These are phyloP conservation scores for Atractosteus spatula DNA, from an alignment of 2,113 vertebrate species.

Conservation along the genomic window DNA sequence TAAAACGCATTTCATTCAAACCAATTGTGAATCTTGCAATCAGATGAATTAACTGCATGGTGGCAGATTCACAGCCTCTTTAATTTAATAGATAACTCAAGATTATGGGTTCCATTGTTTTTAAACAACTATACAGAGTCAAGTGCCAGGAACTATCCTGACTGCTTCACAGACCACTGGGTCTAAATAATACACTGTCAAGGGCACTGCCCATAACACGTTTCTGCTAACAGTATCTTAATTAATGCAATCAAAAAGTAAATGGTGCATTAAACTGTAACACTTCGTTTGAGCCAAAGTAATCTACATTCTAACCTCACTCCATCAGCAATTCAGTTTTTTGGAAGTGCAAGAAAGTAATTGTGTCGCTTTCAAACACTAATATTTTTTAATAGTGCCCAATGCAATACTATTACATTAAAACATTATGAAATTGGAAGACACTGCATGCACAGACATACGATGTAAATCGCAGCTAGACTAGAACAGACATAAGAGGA, in stretches of 20 bases:
- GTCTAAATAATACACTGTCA: slow-evolving; percentile 12
- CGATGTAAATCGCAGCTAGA: too few relatives aligned
- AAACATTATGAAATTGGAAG: too few relatives aligned
- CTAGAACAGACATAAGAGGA: too few relatives aligned
- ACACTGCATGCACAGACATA: too few relatives aligned
- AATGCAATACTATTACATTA: too few relatives aligned
- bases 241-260: slow-evolving; percentile 27
- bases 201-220: slow-evolving; percentile 12
- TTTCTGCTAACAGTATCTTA: slow-evolving; percentile 25
- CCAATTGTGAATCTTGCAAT: too few relatives aligned
- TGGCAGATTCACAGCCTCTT: background rate
- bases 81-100: background rate
- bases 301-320: background rate
- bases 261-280: slow-evolving; percentile 20
- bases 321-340: background rate
- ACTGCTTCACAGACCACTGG: slow-evolving; percentile 9
- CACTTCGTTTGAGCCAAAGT: slow-evolving; percentile 1
- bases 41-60: too few relatives aligned
- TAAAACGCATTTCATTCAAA: too few relatives aligned
- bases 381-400: background rate
- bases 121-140: slow-evolving; percentile 15
- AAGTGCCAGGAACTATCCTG: background rate
- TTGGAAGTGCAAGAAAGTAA: background rate
- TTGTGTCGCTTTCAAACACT: background rate
- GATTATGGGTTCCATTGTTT: slow-evolving; percentile 8